Evolutionary conservation across 2,797 vertebrate genomes (phyloP).

Genomic region (Micropoecilia bifurca): DNA sequence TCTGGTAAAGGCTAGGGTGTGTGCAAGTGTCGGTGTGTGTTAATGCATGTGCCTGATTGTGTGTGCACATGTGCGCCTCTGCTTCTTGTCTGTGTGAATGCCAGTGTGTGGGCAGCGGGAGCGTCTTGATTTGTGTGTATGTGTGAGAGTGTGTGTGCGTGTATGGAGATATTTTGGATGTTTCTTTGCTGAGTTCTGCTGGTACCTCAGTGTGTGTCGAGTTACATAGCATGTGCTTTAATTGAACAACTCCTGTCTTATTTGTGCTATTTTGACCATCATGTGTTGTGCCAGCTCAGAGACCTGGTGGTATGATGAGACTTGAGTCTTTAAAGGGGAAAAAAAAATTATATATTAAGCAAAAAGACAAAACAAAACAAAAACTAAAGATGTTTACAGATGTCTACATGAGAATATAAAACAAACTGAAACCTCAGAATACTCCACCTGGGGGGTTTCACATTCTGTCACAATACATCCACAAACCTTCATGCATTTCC

Average conservation of each 20-base stretch:
- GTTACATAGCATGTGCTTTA: slow-evolving; percentile 16
- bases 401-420: not conserved
- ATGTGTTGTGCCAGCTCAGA: not conserved
- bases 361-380: too few relatives aligned
- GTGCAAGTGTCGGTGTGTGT: slow-evolving; percentile 33
- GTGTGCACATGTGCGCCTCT: slow-evolving; percentile 37
- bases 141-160: slow-evolving; percentile 10
- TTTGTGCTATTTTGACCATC: slow-evolving; percentile 12
- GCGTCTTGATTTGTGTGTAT: slow-evolving; percentile 50
- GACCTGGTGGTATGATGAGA: slow-evolving; percentile 11
- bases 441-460: not conserved
- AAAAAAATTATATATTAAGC: not conserved
- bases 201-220: slow-evolving; percentile 1
- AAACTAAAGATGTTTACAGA: not conserved
- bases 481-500: not conserved
- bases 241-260: not conserved
- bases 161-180: slow-evolving; percentile 25
- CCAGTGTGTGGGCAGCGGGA: slow-evolving; percentile 66
- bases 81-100: slow-evolving; percentile 48
- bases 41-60: slow-evolving; percentile 33
- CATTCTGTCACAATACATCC: not conserved
- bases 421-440: not conserved
- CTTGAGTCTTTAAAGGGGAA: not conserved
- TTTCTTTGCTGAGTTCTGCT: slow-evolving; percentile 18
- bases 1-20: slow-evolving; percentile 62